Evolutionary conservation across 2,888 invertebrate species (phyloP), one percentile per base, ranked within the genome.

Genomic region (Drosophila anomalata): DNA sequence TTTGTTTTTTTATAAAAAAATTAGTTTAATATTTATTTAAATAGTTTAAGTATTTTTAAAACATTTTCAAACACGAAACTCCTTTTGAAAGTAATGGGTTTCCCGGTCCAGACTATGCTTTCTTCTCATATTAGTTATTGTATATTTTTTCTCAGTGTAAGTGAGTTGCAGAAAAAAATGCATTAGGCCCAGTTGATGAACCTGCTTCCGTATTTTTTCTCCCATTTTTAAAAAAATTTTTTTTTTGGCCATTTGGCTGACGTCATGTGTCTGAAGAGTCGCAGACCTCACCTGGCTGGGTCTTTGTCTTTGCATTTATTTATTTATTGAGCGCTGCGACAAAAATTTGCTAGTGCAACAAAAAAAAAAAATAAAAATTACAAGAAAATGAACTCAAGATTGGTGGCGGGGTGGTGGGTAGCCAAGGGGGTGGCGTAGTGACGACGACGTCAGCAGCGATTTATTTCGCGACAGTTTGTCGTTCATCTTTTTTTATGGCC

Each of bases 291-390:
- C 60, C 39, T 59, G 22, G 46, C 48, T 20, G 33, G 48, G 41
- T 9, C 65, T 47, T 73, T 70, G 63, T 62, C 70, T 73, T 68
- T 79, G 76, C 68, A 84, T 80, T 87, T 87, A 84, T 78, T 87
- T 87, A 84, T 83, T 87, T 87, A 84, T 81, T 87, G 87, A 65
- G 26, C 82, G 87, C 85, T 81, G 80, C 80, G 80, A 84, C 80
- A 81, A 81, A 69, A 65, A 68, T 56, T 66, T 33, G 42, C 48
- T 31, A 22, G 42, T 22, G 44, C 44, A 36, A 68, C 44, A 3
- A 42, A 5, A 24, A 17, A n/a, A 4, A 24, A n/a, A 1, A 20
- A 44, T 8, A 6, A 24, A 36, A 60, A 42, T 14, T 11, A 22
- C 4, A 22, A 44, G 8, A 44, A 44, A 44, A 44, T 7, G 36